Base-by-base conservation (phyloP, 1,140 invertebrate species). In the Tetramorium simillimum region DNA sequence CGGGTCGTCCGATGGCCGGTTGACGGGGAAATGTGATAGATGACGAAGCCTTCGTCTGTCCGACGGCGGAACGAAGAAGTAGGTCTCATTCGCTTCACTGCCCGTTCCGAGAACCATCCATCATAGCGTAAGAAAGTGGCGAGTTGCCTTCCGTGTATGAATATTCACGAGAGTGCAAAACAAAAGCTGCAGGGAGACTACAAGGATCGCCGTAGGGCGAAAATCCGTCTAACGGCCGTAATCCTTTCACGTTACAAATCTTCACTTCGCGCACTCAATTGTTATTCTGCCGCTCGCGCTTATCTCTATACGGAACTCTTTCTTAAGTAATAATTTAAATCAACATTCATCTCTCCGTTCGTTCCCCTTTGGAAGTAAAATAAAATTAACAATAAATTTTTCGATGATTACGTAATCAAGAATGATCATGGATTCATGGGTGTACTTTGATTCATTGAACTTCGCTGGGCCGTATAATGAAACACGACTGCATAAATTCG, bases 81-180 rank as follows among this genome's bases (percentile, higher is more conserved):
- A 80, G 89, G 80, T 91, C 88, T 78, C 86, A 77, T 84, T 67
- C 43, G 65, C 46, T 90, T 85, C 70, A 51, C 62, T 88, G 73
- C 70, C 63, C 46, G 76, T 90, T 90, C 86, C 72, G 24, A 85
- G 73, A 86, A 82, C 69, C 90, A 92, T 92, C 90, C 85, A 92
- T 92, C 91, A 92, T 88, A 63, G 69, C 81, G 53, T 88, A 88
- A 92, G 91, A 90, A 92, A 90, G 84, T 77, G 60, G 58, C 65
- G 80, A 60, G 86, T 85, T 89, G 86, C 75, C 67, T 81, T 90
- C 60, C 70, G 85, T 73, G 70, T 81, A 84, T 88, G 85, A 88
- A 92, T 92, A 91, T 92, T 89, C 88, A 90, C 51, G 46, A 51
- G 85, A 85, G 65, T 78, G 77, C 53, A 76, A 87, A 86, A 87